Evolutionary conservation across 2,113 vertebrate genomes (phyloP).

Genomic region (Tursiops truncatus): DNA sequence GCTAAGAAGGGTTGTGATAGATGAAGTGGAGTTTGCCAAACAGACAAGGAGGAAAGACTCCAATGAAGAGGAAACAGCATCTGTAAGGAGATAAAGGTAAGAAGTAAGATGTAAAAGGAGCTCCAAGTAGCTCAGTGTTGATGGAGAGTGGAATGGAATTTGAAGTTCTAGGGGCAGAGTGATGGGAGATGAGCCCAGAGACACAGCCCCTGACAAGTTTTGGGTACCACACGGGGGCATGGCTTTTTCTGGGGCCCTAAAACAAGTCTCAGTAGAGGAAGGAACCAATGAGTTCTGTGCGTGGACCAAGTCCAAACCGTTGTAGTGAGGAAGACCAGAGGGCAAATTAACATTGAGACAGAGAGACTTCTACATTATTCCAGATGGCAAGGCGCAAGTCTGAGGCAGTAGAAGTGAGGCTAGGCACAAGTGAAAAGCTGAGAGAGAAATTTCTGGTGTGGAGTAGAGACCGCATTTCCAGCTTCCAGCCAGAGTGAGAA

Average conservation of each 20-base stretch:
- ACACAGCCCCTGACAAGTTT: not conserved
- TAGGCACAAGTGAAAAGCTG: not conserved
- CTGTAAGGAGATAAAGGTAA: not conserved
- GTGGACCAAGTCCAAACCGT: not conserved
- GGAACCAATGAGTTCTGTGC: not conserved
- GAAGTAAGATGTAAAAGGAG: not conserved
- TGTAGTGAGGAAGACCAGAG: not conserved
- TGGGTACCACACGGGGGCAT: not conserved
- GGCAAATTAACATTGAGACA: no score
- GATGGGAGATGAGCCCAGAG: not conserved
- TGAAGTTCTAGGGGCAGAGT: not conserved
- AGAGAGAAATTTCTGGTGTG: not conserved
- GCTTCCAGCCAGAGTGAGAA: not conserved
- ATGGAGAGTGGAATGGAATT: not conserved
- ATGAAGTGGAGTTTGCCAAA: not conserved
- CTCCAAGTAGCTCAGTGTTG: rapidly evolving
- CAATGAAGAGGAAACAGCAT: not conserved
- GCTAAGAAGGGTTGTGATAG: not conserved
- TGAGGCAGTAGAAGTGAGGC: not conserved
- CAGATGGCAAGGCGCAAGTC: not conserved
- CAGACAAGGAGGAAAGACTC: not conserved
- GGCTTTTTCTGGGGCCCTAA: not conserved
- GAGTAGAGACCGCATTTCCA: not conserved
- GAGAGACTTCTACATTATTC: not conserved
- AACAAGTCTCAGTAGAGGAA: not conserved